Base-by-base conservation (phyloP, 2,113 vertebrate species). In the Hystrix cristata region DNA sequence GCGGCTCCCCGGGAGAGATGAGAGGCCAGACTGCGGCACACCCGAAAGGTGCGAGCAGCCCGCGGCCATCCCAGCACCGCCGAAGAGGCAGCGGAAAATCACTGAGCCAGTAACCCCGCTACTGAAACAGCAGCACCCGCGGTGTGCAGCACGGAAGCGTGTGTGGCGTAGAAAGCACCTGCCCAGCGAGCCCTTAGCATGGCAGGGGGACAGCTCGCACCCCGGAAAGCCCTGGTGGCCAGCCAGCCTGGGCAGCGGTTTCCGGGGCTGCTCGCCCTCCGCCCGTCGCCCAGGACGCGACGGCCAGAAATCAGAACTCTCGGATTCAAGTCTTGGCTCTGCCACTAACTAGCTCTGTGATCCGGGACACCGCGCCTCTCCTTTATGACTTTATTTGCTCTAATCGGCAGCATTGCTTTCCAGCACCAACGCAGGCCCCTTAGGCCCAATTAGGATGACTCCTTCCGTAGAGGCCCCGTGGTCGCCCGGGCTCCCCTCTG, bases 101-200 rank as follows among this genome's bases (percentile, higher is more conserved):
- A 95, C 93, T 79, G 94, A 89, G 43, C 38, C 53, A 65, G 60
- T 18, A 29, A 87, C 21, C 38, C 60, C 46, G 38, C 78, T 76
- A 8, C 10, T 94, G 87, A 89, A 81, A 88, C 97, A 96, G 86
- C 51, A 96, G 94, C 95, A n/a, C 90, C 95, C 78, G 83, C 81
- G 91, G 65, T 18, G 48, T 69, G 53, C 71, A 76, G 48, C 65
- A 25, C 0, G 7, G 34, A n/a, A 72, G n/a, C 55, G 1, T 19
- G 38, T 21, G 48, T 59, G 51, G 90, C 38, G 48, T 85, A 89
- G 53, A 88, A 13, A 34, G 31, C 48, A 25, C 31, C 25, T 55
- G 46, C 51, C 67, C 23, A n/a, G 12, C 46, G 90, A 67, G 53
- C 90, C 69, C 29, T 74, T 57, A 84, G 65, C 38, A 53, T 4